Base-by-base conservation (phyloP, 2,888 invertebrate species). In the Sphaeridia pumilis region DNA sequence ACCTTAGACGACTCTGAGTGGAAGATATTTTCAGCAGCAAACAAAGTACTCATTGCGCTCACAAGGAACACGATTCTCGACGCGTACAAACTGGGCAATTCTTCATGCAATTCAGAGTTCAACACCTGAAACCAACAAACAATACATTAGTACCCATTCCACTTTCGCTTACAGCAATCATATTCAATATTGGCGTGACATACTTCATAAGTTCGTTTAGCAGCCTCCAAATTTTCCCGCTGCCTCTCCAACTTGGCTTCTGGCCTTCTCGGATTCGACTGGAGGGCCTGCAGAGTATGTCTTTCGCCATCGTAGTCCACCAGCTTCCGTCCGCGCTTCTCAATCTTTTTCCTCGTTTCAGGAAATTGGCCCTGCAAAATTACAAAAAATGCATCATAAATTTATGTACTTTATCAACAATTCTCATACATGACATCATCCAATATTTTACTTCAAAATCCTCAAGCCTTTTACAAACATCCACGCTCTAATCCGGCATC, bases 281-380 rank as follows among this genome's bases (percentile, higher is more conserved):
- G 87, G 64, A 90, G 75, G 66, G 88, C 85, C 73, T 94, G 92
- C 74, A 89, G 85, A 73, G 84, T 88, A 75, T 97, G 95, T 67
- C 94, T 80, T 70, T 94, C 90, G 65, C 90, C 83, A 75, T 97
- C 97, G 72, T 87, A 97, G 73, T 97, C 95, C 46, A 94, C 90
- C 67, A 97, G 75, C 74, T 97, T 97, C 57, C 97, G 81, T 46
- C 93, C 93, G 59, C 97, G 81, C 73, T 97, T 97, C 70, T 93
- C 89, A 61, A 97, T 85, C 73, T 93, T 93, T 82, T 89, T 89
- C 90, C 94, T 75, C 66, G 90, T 84, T 75, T 94, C 94, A 60
- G 90, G 89, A 75, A 97, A 95, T 75, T 93, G 92, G 70, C 84
- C 83, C 64, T 64, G 41, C 7, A 46, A 46, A 46, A 26, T 4